phyloP scores from a whole-genome alignment of 2,113 vertebrate species.

The Dicaeum eximium region DNA sequence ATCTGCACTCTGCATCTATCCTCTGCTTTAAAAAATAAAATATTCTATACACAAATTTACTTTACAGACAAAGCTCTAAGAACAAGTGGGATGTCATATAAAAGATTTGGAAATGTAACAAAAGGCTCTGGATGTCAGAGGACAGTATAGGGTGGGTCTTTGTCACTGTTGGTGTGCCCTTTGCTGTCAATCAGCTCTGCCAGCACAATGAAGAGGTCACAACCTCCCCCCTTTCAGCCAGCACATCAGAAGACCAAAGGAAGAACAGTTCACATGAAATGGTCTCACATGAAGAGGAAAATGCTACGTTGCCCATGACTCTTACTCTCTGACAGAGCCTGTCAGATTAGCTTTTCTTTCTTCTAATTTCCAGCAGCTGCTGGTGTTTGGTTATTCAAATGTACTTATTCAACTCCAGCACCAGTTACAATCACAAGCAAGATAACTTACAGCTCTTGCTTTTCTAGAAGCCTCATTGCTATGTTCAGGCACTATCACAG shows the following conservation, averaged over 20 bases:
- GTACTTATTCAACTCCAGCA: background rate
- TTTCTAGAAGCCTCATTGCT: background rate
- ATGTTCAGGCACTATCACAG: background rate
- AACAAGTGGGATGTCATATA: background rate
- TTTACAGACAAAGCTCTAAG: background rate
- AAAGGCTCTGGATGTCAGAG: background rate
- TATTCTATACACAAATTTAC: background rate
- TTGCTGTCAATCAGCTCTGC: background rate
- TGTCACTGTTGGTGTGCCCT: background rate
- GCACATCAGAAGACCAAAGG: background rate
- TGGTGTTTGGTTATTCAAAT: background rate
- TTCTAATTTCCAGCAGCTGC: background rate
- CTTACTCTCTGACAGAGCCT: background rate
- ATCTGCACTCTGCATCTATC: background rate
- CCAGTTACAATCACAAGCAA: background rate
- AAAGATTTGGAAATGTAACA: background rate
- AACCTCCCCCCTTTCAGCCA: background rate
- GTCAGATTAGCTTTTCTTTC: background rate
- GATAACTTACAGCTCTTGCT: background rate
- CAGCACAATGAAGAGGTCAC: background rate
- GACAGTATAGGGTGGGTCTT: background rate
- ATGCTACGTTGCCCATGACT: rapidly evolving
- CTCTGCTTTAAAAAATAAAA: background rate
- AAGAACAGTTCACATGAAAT: background rate
- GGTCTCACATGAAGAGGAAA: background rate